phyloP scores from a whole-genome alignment of 2,888 invertebrate species.

The Elmis aenea region DNA sequence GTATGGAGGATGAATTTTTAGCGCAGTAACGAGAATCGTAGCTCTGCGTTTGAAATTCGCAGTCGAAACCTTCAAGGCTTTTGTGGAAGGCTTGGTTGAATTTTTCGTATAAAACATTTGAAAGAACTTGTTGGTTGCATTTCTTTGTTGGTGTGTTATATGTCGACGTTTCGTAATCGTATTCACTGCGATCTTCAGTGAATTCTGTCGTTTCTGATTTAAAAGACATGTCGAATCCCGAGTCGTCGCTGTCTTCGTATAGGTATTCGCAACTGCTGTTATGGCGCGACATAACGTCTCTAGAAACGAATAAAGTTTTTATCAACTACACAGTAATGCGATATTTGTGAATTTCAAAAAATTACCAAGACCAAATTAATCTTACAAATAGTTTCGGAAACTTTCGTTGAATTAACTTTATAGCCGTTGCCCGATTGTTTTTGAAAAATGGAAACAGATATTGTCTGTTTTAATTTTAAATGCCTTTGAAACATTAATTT shows the following conservation, averaged over 20 bases:
- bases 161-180: constrained; percentile 37
- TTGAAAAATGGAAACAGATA: too few species aligned
- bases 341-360: constrained; percentile 25
- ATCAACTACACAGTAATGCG: constrained; percentile 29
- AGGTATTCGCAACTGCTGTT: constrained; percentile 24
- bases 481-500: too few species aligned
- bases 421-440: too few species aligned
- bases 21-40: constrained; percentile 1
- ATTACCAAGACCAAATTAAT: background rate
- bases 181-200: constrained; percentile 38
- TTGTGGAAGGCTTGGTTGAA: constrained; percentile 43
- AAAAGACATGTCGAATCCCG: constrained; percentile 71
- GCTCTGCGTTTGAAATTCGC: background rate
- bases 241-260: constrained; percentile 65
- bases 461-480: too few species aligned
- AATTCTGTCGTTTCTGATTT: constrained; percentile 50
- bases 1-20: constrained; percentile 4
- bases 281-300: too few species aligned
- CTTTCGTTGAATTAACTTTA: background rate
- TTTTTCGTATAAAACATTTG: constrained; percentile 38
- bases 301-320: too few species aligned
- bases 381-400: background rate
- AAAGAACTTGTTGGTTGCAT: constrained; percentile 7
- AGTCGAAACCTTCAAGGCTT: constrained; percentile 26
- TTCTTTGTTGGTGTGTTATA: constrained; percentile 16